Evolutionary conservation across 1,140 invertebrate species (phyloP).

Genomic region (Brachionus manjavacas): DNA sequence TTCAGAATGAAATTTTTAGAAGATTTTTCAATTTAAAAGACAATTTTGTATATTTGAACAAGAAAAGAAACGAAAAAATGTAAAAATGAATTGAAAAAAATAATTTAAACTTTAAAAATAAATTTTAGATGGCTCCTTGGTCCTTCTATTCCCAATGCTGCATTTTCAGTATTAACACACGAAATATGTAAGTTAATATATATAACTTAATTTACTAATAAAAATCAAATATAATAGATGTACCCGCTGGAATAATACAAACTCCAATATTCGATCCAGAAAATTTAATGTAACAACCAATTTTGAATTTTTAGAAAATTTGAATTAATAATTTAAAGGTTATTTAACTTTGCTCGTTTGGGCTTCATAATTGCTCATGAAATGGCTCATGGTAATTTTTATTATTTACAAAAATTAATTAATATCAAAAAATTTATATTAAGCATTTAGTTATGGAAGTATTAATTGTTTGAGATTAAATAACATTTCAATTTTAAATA

Average conservation of each 20-base stretch:
- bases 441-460: not conserved
- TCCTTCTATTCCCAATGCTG: not conserved
- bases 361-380: slow-evolving; percentile 4
- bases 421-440: not conserved
- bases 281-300: not conserved
- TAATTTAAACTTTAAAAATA: not conserved
- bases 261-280: not conserved
- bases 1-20: not conserved
- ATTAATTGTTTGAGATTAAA: not conserved
- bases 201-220: not conserved
- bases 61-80: not conserved
- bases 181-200: not conserved
- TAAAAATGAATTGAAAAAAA: not conserved
- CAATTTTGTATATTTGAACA: not conserved
- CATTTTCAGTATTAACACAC: not conserved
- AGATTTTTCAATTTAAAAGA: not conserved
- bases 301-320: not conserved
- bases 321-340: not conserved
- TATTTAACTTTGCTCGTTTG: not conserved
- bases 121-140: not conserved
- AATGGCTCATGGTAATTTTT: slow-evolving; percentile 15
- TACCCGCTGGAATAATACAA: not conserved
- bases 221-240: not conserved
- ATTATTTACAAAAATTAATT: not conserved
- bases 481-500: not conserved